Evolutionary conservation across 2,888 invertebrate species (phyloP).

Genomic region (Drosophila pseudotalamancana): DNA sequence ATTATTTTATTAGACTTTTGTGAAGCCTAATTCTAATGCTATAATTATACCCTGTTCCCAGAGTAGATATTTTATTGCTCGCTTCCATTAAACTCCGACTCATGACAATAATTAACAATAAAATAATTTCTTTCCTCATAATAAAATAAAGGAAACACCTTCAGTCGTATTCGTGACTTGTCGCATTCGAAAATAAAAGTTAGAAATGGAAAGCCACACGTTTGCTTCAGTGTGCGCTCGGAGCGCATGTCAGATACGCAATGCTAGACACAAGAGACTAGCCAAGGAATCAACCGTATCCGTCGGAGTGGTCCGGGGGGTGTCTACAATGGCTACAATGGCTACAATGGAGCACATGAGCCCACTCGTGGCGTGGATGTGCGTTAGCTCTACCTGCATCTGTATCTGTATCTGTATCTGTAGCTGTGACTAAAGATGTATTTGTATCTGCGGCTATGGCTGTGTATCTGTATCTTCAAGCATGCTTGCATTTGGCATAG

Average conservation of each 20-base stretch:
- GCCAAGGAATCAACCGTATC: slow-evolving; percentile 73
- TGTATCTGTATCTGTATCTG: background rate
- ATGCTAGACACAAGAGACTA: slow-evolving; percentile 69
- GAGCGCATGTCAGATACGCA: slow-evolving; percentile 70
- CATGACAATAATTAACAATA: too few relatives aligned
- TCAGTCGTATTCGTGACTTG: too few relatives aligned
- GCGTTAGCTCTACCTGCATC: slow-evolving; percentile 25
- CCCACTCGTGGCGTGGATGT: slow-evolving; percentile 19
- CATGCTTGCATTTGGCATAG: slow-evolving; percentile 60
- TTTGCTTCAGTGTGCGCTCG: slow-evolving; percentile 24
- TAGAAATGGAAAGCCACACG: background rate
- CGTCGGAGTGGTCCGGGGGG: slow-evolving; percentile 30
- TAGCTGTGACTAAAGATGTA: background rate
- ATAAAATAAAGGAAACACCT: too few relatives aligned
- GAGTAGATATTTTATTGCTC: too few relatives aligned
- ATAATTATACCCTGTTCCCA: too few relatives aligned
- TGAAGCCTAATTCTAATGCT: too few relatives aligned
- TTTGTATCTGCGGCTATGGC: background rate
- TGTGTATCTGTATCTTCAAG: slow-evolving; percentile 63
- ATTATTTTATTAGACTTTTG: too few relatives aligned
- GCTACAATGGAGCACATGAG: slow-evolving; percentile 20
- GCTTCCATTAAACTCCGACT: too few relatives aligned
- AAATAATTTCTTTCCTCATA: background rate
- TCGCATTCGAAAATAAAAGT: background rate
- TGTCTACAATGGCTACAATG: too few relatives aligned